These are phyloP conservation scores for Arenaria interpres DNA, from an alignment of 2,113 vertebrate species.

Conservation along the genomic window DNA sequence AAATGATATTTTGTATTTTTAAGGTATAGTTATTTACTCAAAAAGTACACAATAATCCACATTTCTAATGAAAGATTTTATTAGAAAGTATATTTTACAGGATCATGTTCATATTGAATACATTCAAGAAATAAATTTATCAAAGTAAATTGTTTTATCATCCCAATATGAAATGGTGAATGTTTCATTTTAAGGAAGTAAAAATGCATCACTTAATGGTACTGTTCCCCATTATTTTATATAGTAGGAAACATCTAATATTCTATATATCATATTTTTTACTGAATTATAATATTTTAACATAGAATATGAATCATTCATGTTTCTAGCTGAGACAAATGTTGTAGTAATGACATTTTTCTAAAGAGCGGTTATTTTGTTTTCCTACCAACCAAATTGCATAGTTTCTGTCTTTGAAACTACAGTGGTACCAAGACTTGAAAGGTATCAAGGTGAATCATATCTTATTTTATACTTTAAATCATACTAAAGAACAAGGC, in stretches of 20 bases:
- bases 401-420: not conserved
- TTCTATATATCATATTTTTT: not conserved
- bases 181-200: not conserved
- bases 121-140: not conserved
- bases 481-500: not conserved
- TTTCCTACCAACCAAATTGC: not conserved
- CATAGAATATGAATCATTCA: not conserved
- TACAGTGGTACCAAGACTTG: not conserved
- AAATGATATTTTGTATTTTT: not conserved
- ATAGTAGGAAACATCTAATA: not conserved
- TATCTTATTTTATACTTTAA: not conserved
- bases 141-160: not conserved
- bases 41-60: not conserved
- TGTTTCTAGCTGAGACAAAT: not conserved
- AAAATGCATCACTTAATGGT: not conserved
- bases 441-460: not conserved
- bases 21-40: not conserved
- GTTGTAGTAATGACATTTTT: not conserved
- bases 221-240: not conserved
- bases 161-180: not conserved
- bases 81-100: not conserved
- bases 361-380: not conserved
- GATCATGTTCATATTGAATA: not conserved
- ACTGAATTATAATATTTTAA: not conserved
- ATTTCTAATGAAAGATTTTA: not conserved